Evolutionary conservation across 1,140 invertebrate genomes (phyloP).

Genomic region (Trichonephila inaurata): DNA sequence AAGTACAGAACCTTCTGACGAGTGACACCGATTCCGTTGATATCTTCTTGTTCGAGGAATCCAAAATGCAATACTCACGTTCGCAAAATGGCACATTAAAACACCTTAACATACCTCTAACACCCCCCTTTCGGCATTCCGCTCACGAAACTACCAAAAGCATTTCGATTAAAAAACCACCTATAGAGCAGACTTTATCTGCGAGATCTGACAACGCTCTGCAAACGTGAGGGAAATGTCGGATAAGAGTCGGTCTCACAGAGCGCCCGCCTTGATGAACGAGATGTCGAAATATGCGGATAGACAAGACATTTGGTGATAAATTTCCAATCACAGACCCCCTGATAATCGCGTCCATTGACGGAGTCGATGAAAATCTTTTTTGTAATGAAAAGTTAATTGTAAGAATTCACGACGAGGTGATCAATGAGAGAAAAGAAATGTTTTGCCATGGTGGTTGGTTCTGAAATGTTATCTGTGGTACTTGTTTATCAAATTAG

Average conservation of each 20-base stretch:
- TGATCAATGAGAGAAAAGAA: background rate
- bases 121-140: background rate
- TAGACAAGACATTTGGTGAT: conserved; percentile 56
- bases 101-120: conserved; percentile 26
- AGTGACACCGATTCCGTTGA: background rate
- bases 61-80: conserved; percentile 1
- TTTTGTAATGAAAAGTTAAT: background rate
- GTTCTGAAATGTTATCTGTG: background rate
- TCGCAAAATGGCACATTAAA: conserved; percentile 32
- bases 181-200: background rate
- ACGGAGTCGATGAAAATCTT: conserved; percentile 35
- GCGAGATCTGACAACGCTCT: background rate
- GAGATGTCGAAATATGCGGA: conserved; percentile 19
- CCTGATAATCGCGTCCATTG: conserved; percentile 11
- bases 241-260: background rate
- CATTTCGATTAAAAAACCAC: conserved; percentile 29
- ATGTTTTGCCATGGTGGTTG: background rate
- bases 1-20: background rate
- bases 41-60: background rate
- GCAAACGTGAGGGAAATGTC: background rate
- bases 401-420: background rate
- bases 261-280: background rate
- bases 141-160: conserved; percentile 19
- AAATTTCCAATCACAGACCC: conserved; percentile 50
- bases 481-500: background rate